Evolutionary conservation across 2,113 vertebrate species (phyloP).

Genomic region (Alouatta palliata): DNA sequence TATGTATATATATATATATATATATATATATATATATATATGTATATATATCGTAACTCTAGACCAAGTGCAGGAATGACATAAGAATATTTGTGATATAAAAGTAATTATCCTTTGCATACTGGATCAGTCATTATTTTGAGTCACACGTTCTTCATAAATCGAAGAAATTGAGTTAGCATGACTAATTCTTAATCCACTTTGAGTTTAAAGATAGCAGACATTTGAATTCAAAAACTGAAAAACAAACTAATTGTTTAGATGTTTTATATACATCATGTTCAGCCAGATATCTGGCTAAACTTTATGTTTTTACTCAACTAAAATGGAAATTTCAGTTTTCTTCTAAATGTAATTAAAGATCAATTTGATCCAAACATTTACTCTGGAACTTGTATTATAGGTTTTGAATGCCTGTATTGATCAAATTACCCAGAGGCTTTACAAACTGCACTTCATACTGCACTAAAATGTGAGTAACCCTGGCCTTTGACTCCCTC

Average conservation of each 20-base stretch:
- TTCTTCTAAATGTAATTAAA: slow-evolving; percentile 64
- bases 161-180: slow-evolving; percentile 57
- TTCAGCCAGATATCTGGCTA: slow-evolving; percentile 57
- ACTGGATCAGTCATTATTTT: slow-evolving; percentile 45
- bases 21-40: not conserved
- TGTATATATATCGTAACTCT: not conserved
- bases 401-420: slow-evolving; percentile 30
- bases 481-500: not conserved
- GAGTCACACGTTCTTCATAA: slow-evolving; percentile 54
- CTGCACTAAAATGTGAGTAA: not conserved
- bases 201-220: slow-evolving; percentile 59
- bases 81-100: slow-evolving; percentile 3
- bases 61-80: not conserved
- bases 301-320: slow-evolving; percentile 47
- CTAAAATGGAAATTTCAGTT: slow-evolving; percentile 49
- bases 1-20: not conserved
- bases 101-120: slow-evolving; percentile 40
- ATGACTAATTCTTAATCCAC: slow-evolving; percentile 60
- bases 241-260: slow-evolving; percentile 62
- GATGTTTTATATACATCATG: slow-evolving; percentile 50
- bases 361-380: slow-evolving; percentile 16
- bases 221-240: slow-evolving; percentile 48
- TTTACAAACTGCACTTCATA: not conserved
- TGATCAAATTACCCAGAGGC: slow-evolving; percentile 27
- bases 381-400: slow-evolving; percentile 43